Conservation (phyloP, 2,888 invertebrate species). For the Melitaea athalia region DNA sequence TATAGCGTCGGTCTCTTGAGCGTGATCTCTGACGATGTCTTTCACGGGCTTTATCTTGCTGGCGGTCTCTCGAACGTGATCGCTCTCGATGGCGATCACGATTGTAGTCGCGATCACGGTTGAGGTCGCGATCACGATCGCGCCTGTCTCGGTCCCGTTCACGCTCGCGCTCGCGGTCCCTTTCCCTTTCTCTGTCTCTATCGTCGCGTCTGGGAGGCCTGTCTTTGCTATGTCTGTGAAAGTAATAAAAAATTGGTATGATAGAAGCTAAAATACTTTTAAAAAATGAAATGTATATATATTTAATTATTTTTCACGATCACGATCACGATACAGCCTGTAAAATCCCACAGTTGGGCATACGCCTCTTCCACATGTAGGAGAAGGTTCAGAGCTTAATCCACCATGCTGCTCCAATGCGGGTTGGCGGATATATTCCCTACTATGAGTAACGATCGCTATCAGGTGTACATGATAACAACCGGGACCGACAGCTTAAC, state of each 20-base stretch:
- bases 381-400: too few species aligned
- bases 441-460: too few species aligned
- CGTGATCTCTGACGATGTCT: constrained; percentile 61
- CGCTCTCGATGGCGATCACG: constrained; percentile 45
- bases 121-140: constrained; percentile 48
- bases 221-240: constrained; percentile 75
- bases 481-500: too few species aligned
- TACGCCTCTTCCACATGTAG: too few species aligned
- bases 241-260: constrained; percentile 23
- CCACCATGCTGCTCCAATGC: too few species aligned
- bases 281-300: too few species aligned
- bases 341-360: too few species aligned
- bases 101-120: constrained; percentile 43
- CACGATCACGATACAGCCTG: too few species aligned
- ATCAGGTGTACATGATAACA: too few species aligned
- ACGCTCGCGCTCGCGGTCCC: constrained; percentile 59
- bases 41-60: constrained; percentile 56
- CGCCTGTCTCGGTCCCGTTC: constrained; percentile 49
- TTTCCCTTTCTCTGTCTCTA: constrained; percentile 57
- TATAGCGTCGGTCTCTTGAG: constrained; percentile 70
- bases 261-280: neutral
- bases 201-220: constrained; percentile 67
- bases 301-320: too few species aligned
- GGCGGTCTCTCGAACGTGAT: constrained; percentile 45
- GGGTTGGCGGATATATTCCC: too few species aligned